Evolutionary conservation across 2,797 vertebrate genomes (phyloP).

Genomic region (Heterohyrax brucei): DNA sequence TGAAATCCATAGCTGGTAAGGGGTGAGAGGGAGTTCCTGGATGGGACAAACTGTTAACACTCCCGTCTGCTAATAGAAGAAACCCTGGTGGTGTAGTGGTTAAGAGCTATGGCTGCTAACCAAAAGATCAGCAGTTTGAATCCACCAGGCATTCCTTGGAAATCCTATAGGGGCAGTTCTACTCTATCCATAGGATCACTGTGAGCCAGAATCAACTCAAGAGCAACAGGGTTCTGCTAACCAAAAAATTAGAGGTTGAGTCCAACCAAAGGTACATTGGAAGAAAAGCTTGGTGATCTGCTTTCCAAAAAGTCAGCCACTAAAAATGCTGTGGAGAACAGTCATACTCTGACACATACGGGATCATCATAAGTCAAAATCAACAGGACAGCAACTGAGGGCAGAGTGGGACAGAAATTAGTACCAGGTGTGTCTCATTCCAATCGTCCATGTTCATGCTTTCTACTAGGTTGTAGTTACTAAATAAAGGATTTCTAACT

Average conservation of each 20-base stretch:
- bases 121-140: too few species aligned
- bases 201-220: too few species aligned
- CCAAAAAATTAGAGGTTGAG: background rate
- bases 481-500: conserved; percentile 50
- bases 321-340: background rate
- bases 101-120: too few species aligned
- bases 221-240: background rate
- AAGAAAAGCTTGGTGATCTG: background rate
- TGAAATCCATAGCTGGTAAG: background rate
- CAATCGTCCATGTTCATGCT: background rate
- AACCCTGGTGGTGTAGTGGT: too few species aligned
- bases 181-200: too few species aligned
- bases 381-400: background rate
- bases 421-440: background rate
- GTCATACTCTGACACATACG: background rate
- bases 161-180: too few species aligned
- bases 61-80: background rate
- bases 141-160: too few species aligned
- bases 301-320: background rate
- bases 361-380: background rate
- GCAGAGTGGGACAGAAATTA: background rate
- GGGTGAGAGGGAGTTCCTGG: background rate
- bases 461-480: conserved; percentile 41
- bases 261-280: background rate
- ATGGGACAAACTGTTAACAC: background rate